Percentiles rank a stretch among this genome's conserved stretches.
Conservation (phyloP, 2,113 vertebrate species). For the Xenus cinereus region DNA sequence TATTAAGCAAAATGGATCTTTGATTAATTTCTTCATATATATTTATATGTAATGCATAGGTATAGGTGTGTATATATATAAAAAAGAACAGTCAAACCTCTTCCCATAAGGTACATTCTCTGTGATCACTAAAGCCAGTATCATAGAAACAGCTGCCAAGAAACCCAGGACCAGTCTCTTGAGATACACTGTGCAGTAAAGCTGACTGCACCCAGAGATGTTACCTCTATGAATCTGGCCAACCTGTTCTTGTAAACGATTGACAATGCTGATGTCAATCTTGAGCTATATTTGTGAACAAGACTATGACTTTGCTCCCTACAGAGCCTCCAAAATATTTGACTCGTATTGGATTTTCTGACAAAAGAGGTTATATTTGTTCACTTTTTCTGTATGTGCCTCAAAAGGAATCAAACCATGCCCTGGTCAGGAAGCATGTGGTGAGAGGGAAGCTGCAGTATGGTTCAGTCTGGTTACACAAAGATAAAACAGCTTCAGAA, state of each 20-base stretch:
- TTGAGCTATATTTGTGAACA: neutral
- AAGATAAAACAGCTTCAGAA: neutral
- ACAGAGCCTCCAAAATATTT: neutral
- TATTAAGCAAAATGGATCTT: neutral
- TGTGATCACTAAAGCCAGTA: neutral
- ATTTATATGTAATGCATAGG: neutral
- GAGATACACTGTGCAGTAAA: neutral
- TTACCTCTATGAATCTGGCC: neutral
- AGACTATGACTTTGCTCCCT: neutral
- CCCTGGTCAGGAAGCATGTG: neutral
- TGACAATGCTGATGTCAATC: neutral
- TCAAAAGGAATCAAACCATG: neutral
- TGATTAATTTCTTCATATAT: neutral
- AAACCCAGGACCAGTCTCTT: neutral
- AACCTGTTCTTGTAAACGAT: neutral
- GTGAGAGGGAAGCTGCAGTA: neutral
- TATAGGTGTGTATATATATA: neutral
- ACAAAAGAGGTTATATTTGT: neutral
- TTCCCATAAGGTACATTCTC: neutral
- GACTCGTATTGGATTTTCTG: neutral
- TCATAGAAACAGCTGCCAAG: neutral
- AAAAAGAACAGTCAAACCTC: neutral
- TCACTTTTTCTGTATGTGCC: neutral
- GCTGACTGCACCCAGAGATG: neutral
- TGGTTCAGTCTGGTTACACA: neutral